Evolutionary conservation across 2,113 vertebrate species (phyloP).

Genomic region (Monarcha castaneiventris): DNA sequence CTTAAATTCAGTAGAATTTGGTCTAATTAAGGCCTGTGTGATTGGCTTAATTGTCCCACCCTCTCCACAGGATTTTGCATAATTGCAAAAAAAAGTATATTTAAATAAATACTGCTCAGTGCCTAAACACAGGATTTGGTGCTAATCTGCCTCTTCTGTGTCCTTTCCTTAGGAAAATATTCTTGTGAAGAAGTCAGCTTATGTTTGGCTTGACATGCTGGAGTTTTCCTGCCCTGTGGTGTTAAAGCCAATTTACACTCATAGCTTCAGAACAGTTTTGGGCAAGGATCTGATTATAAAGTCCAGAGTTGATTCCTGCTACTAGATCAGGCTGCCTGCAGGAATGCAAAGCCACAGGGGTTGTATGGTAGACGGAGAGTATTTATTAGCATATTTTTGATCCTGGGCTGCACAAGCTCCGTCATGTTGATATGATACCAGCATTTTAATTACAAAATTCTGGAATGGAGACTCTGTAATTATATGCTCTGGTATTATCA

Average conservation of each 20-base stretch:
- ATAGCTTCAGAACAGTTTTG: background rate
- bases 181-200: background rate
- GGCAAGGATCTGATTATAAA: background rate
- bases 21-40: background rate
- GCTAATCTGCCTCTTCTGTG: background rate
- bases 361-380: background rate
- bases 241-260: background rate
- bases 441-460: constrained; percentile 25
- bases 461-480: background rate
- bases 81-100: background rate
- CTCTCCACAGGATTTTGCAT: background rate
- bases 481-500: background rate
- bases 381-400: background rate
- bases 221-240: background rate
- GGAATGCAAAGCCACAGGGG: background rate
- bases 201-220: background rate
- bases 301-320: background rate
- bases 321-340: background rate
- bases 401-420: background rate
- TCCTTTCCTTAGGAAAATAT: background rate
- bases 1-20: background rate
- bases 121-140: background rate
- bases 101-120: background rate
- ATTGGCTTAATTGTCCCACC: background rate
- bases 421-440: background rate